phyloP scores from a whole-genome alignment of 2,888 invertebrate genomes.

The Parnassius apollo region DNA sequence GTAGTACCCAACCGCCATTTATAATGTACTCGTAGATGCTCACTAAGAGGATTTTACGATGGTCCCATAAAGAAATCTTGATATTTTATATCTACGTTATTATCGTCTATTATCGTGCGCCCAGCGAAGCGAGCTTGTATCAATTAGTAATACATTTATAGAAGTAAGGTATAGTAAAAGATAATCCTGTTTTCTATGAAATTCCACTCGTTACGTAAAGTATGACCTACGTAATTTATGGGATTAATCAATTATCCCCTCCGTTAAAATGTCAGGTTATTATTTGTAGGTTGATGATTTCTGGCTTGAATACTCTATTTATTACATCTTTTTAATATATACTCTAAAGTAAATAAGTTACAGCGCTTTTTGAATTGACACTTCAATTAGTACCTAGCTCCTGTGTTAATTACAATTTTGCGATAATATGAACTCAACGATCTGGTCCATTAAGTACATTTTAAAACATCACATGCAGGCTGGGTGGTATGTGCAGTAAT shows the following conservation, averaged over 20 bases:
- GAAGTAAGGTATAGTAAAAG: not conserved
- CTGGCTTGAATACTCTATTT: constrained; percentile 9
- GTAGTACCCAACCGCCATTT: no score
- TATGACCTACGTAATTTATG: not conserved
- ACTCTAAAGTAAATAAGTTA: not conserved
- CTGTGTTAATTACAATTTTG: not conserved
- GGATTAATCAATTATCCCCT: constrained; percentile 10
- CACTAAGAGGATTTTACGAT: no score
- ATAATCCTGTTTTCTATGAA: constrained; percentile 2
- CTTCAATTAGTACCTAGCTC: not conserved
- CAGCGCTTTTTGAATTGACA: constrained; percentile 4
- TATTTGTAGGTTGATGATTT: constrained; percentile 18
- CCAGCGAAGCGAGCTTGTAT: no score
- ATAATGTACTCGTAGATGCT: no score
- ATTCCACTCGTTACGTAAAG: not conserved
- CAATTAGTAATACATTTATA: no score
- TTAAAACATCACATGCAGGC: not conserved
- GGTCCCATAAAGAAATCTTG: no score
- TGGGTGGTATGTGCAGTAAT: constrained; percentile 14
- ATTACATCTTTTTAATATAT: not conserved
- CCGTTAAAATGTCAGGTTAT: constrained; percentile 10
- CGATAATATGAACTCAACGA: not conserved
- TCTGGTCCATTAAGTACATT: not conserved
- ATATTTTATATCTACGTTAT: no score
- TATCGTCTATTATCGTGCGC: no score